Conservation (phyloP, 2,888 invertebrate species). For the Xylocampa areola region DNA sequence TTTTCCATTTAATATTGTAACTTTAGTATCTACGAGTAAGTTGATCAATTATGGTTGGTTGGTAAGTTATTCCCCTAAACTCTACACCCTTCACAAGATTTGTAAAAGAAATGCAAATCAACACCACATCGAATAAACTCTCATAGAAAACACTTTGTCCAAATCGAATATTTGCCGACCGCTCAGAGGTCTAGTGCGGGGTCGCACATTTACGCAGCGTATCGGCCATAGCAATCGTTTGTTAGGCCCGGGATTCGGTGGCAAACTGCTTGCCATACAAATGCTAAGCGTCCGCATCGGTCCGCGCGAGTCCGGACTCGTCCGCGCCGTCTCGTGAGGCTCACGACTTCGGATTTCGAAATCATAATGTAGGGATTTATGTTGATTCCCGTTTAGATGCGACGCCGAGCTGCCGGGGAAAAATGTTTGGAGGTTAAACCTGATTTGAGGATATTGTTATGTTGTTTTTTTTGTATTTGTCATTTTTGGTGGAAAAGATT, state of each 20-base stretch:
- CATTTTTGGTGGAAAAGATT: slow-evolving; percentile 7
- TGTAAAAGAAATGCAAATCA: slow-evolving; percentile 52
- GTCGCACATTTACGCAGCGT: slow-evolving; percentile 55
- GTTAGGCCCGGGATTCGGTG: slow-evolving; percentile 55
- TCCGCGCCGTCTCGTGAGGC: slow-evolving; percentile 58
- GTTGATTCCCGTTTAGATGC: slow-evolving; percentile 61
- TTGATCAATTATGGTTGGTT: no score
- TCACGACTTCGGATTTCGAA: slow-evolving; percentile 45
- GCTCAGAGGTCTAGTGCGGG: slow-evolving; percentile 49
- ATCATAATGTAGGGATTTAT: slow-evolving; percentile 62
- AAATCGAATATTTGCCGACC: slow-evolving; percentile 58
- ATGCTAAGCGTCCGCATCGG: slow-evolving; percentile 64
- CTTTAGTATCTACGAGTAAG: no score
- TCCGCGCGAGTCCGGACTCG: slow-evolving; percentile 34
- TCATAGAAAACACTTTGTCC: slow-evolving; percentile 60
- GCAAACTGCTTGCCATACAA: slow-evolving; percentile 68
- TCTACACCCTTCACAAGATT: slow-evolving; percentile 13
- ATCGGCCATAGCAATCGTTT: slow-evolving; percentile 61
- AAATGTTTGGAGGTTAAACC: slow-evolving; percentile 43
- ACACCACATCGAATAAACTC: slow-evolving; percentile 55
- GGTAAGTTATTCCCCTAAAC: neutral
- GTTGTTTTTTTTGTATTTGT: slow-evolving; percentile 34
- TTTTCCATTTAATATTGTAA: no score
- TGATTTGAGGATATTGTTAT: slow-evolving; percentile 45
- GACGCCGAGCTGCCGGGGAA: slow-evolving; percentile 22